Evolutionary conservation across 2,113 vertebrate species (phyloP).

Genomic region (Alosa alosa): DNA sequence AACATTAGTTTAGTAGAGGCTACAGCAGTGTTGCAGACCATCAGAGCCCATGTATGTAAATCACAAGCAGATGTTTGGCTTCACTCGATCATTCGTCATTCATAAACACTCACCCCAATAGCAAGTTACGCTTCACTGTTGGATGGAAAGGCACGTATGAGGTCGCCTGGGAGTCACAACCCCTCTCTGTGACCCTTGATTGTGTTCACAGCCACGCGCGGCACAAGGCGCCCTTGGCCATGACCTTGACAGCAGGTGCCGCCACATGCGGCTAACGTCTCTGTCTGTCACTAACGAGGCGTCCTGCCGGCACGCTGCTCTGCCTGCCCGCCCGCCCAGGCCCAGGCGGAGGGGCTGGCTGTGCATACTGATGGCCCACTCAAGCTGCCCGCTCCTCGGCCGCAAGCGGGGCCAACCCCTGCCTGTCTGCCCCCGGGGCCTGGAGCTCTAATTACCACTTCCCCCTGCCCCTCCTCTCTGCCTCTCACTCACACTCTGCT

Average conservation of each 20-base stretch:
- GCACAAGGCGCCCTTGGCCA: conserved; percentile 9
- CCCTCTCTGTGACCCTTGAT: neutral
- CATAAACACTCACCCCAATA: neutral
- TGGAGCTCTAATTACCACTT: conserved; percentile 16
- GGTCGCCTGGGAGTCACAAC: neutral
- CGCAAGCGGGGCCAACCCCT: neutral
- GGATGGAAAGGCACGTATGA: neutral
- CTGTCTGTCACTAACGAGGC: conserved; percentile 12
- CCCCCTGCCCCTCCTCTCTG: neutral
- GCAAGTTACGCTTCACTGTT: neutral
- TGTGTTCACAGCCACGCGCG: neutral
- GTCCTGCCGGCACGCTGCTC: conserved; percentile 17
- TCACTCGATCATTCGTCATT: neutral
- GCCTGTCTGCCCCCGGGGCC: neutral
- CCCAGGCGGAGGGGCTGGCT: neutral
- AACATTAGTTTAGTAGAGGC: neutral
- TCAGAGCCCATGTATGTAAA: neutral
- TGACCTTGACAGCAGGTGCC: conserved; percentile 23
- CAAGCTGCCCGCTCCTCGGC: neutral
- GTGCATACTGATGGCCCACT: conserved; percentile 13
- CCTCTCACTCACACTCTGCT: neutral
- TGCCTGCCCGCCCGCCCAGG: neutral
- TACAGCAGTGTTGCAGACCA: neutral
- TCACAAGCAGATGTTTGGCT: neutral
- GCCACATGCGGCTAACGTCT: conserved; percentile 9